Evolutionary conservation across 2,797 vertebrate species (phyloP), one percentile per base, ranked within the genome.

Genomic region (Esox masquinongy): DNA sequence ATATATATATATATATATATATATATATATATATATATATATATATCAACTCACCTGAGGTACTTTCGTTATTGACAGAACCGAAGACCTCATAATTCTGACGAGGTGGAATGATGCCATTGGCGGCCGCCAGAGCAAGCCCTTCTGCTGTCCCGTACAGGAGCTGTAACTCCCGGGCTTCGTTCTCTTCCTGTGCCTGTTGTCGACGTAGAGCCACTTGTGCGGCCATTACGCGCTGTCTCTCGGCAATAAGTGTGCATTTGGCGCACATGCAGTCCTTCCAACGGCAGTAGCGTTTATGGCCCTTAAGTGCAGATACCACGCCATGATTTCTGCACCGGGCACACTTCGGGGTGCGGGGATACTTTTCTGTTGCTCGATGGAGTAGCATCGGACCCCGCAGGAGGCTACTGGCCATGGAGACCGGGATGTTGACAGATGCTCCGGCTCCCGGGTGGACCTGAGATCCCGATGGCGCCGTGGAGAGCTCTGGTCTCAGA

Each of bases 201-300:
- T 99, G 97, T 88, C 97, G 89, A 84, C 97, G 90, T 87, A 99
- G 93, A 77, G 97, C 97, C 90, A 99, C 97, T 82, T 99, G 97
- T 1, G 97, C 97, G 0, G 97, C 97, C 97, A 99, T 99, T 82
- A 99, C 97, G 19, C 97, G 95, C 94, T 99, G 97, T 73, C 97
- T 90, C 94, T 99, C 97, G 0, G 97, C 97, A 85, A 99, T 98
- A 74, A 99, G 87, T 0, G 97, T 98, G 94, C 97, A 99, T 92
- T 99, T 99, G 90, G 97, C 97, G 90, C 97, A 99, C 94, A 98
- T 95, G 85, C 97, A 99, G 94, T 99, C 97, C 91, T 98, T 98
- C 97, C 97, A 99, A 83, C 97, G 96, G 88, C 97, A 99, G 92
- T 98, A 99, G 84, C 97, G 97, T 87, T 99, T 99, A 94, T 99